Evolutionary conservation across 2,888 invertebrate species (phyloP).

Genomic region (Eudasyphora cyanicolor): DNA sequence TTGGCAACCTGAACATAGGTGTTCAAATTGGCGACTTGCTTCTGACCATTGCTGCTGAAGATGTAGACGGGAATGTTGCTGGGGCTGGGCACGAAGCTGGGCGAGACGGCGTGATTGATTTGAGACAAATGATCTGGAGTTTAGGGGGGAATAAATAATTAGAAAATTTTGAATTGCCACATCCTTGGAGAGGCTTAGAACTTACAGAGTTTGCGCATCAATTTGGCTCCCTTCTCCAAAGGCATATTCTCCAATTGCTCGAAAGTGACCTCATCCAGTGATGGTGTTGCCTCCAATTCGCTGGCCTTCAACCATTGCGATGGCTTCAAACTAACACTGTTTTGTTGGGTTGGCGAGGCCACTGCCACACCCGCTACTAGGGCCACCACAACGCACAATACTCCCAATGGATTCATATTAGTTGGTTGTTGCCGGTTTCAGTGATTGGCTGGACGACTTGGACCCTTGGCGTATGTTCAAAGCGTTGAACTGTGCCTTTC

Average conservation of each 20-base stretch:
- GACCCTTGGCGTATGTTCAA: background rate
- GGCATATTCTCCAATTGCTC: slow-evolving; percentile 71
- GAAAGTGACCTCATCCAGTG: slow-evolving; percentile 70
- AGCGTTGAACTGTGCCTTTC: slow-evolving; percentile 37
- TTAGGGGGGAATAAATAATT: too few species aligned
- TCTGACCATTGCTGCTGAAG: slow-evolving; percentile 70
- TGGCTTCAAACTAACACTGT: slow-evolving; percentile 67
- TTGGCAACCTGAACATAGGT: slow-evolving; percentile 69
- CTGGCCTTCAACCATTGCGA: slow-evolving; percentile 71
- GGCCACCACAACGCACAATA: slow-evolving; percentile 69
- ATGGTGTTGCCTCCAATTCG: slow-evolving; percentile 71
- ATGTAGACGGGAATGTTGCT: slow-evolving; percentile 72
- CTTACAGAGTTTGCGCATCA: slow-evolving; percentile 73
- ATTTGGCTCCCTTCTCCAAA: slow-evolving; percentile 70
- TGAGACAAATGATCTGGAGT: slow-evolving; percentile 70
- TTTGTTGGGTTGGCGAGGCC: slow-evolving; percentile 64
- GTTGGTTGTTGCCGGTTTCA: slow-evolving; percentile 7
- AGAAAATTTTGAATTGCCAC: too few species aligned
- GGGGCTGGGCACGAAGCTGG: slow-evolving; percentile 73
- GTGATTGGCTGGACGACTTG: background rate
- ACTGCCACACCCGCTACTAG: slow-evolving; percentile 67
- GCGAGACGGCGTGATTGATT: slow-evolving; percentile 69
- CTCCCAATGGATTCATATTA: slow-evolving; percentile 73
- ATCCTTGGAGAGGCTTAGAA: too few species aligned
- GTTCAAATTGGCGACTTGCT: slow-evolving; percentile 69